Percentiles rank a stretch among this genome's conserved stretches.
Evolutionary conservation across 2,797 vertebrate genomes (phyloP).

Genomic region (Tauraco hartlaubi): DNA sequence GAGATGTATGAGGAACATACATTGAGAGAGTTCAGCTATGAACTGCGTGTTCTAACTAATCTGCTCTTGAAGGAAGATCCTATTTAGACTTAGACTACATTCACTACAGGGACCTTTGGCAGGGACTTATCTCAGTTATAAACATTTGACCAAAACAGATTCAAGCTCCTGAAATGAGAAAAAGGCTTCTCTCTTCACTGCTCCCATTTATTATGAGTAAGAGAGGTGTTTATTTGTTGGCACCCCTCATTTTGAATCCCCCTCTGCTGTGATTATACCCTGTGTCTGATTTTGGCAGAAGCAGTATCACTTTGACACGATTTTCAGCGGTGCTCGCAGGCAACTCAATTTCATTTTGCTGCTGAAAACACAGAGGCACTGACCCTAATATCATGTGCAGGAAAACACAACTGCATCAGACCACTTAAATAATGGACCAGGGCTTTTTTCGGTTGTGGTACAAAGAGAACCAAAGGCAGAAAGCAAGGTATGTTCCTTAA

Average conservation of each 20-base stretch:
- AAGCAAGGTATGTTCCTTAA: not conserved
- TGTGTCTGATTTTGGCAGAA: not conserved
- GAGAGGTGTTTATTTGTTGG: not conserved
- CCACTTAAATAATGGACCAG: not conserved
- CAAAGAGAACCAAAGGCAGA: not conserved
- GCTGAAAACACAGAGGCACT: not conserved
- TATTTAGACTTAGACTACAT: not conserved
- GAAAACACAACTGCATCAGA: not conserved
- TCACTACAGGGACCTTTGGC: not conserved
- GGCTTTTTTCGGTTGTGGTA: accelerated
- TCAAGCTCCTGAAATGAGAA: not conserved
- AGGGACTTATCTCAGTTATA: not conserved
- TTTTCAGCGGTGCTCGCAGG: not conserved
- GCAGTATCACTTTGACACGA: not conserved
- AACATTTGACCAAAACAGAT: not conserved
- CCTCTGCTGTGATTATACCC: not conserved
- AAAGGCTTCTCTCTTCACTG: not conserved
- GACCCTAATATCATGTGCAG: not conserved
- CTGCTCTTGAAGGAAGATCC: not conserved
- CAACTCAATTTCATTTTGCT: not conserved
- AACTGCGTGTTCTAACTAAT: not conserved
- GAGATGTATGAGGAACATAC: not conserved
- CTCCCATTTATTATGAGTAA: not conserved
- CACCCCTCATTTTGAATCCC: not conserved
- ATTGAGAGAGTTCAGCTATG: not conserved